Evolutionary conservation across 1,140 invertebrate genomes (phyloP).

Genomic region (Caenorhabditis remanei): DNA sequence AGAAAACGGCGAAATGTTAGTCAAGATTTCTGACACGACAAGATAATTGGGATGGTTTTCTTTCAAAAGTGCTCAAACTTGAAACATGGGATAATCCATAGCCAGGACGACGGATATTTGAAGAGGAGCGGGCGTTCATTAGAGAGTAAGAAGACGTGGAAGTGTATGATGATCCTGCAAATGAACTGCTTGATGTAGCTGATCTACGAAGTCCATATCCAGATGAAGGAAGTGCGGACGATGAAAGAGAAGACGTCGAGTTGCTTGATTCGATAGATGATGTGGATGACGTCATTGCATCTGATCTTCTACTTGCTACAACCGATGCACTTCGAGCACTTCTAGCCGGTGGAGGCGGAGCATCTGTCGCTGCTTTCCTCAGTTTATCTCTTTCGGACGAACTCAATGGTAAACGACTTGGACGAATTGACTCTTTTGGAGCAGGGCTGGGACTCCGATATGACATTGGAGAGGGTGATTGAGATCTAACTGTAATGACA

Average conservation of each 20-base stretch:
- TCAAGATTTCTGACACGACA: conserved; percentile 23
- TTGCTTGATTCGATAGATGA: conserved; percentile 25
- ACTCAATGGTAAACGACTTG: conserved; percentile 66
- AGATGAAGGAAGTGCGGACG: conserved; percentile 42
- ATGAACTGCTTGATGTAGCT: conserved; percentile 57
- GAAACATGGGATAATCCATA: conserved; percentile 72
- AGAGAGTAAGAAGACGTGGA: conserved; percentile 63
- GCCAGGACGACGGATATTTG: conserved; percentile 68
- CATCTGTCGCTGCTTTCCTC: conserved; percentile 26
- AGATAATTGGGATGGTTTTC: conserved; percentile 52
- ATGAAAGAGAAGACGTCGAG: conserved; percentile 43
- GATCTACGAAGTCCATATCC: conserved; percentile 58
- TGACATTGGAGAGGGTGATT: conserved; percentile 30
- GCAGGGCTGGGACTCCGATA: conserved; percentile 30
- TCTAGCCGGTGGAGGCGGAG: conserved; percentile 36
- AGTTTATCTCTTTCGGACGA: conserved; percentile 34
- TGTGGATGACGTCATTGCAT: conserved; percentile 56
- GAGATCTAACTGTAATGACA: conserved; percentile 44
- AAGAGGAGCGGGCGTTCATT: conserved; percentile 64
- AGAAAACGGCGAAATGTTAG: neutral
- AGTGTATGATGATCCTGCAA: conserved; percentile 42
- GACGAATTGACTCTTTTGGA: conserved; percentile 47
- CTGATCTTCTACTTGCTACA: neutral
- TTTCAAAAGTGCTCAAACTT: conserved; percentile 56
- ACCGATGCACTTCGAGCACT: conserved; percentile 7